Evolutionary conservation across 2,113 vertebrate genomes (phyloP).

Genomic region (Mobula birostris): DNA sequence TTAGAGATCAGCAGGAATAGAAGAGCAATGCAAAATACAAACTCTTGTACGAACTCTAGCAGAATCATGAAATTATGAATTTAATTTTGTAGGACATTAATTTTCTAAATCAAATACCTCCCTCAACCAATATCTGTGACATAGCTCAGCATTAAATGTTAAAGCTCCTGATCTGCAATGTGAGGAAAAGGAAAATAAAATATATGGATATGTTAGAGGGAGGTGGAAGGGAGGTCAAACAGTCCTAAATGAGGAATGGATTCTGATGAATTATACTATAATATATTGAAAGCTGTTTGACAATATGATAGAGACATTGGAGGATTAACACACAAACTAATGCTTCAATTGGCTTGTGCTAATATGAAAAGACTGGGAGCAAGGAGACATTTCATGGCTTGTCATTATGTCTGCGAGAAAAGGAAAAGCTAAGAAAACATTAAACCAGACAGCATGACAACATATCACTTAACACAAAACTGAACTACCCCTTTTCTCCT

Average conservation of each 20-base stretch:
- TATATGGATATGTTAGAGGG: not conserved
- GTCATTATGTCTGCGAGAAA: slow-evolving; percentile 9
- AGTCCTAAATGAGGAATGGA: not conserved
- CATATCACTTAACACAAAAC: slow-evolving; percentile 28
- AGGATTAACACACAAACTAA: not conserved
- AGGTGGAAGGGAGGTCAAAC: not conserved
- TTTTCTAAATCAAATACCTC: not conserved
- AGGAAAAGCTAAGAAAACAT: slow-evolving; percentile 32
- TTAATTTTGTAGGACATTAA: not conserved
- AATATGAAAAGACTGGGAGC: slow-evolving; percentile 21
- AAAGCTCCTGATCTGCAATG: not conserved
- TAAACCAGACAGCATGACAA: slow-evolving; percentile 32
- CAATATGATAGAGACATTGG: not conserved
- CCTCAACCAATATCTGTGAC: not conserved
- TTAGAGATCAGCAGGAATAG: not conserved
- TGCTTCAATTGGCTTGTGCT: slow-evolving; percentile 1
- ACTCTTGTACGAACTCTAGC: not conserved
- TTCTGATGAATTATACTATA: not conserved
- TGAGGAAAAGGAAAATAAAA: not conserved
- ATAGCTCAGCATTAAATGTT: not conserved
- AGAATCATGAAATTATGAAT: not conserved
- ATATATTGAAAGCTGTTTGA: not conserved
- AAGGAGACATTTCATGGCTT: slow-evolving; percentile 19
- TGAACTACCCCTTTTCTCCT: slow-evolving; percentile 6
- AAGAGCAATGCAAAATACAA: not conserved